Base-by-base conservation (phyloP, 1,140 invertebrate genomes). In the Steinernema khuongi region DNA sequence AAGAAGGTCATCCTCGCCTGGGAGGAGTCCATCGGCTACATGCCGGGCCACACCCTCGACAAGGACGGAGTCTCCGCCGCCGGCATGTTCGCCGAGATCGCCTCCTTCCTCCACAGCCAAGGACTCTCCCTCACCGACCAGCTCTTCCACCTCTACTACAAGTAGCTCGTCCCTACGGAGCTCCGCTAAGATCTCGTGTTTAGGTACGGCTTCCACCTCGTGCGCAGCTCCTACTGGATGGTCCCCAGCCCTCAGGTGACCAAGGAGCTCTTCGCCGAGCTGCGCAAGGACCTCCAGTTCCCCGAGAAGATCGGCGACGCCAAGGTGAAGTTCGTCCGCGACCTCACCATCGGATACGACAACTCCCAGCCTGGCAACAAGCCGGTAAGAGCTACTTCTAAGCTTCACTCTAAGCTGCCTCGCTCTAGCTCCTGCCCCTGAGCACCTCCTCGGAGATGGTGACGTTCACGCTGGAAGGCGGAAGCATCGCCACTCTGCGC, bases 31-130 rank as follows among this genome's bases (percentile, higher is more conserved):
- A 90, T 90, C 70, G 88, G 88, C 82, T 99, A 93, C 85, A 98
- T 99, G 95, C 92, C 92, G 84, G 89, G 89, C 0, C 87, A 86
- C 26, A 92, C 97, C 0, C 87, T 95, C 1, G 96, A 99, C 83
- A 99, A 99, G 85, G 96, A 99, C 88, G 96, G 96, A 0, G 89
- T 99, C 14, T 91, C 90, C 44, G 94, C 94, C 0, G 92, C 91
- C 0, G 89, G 90, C 1, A 89, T 92, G 30, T 83, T 89, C 31
- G 91, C 92, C 1, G 92, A 95, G 80, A 87, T 97, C 86, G 90
- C 90, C 2, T 89, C 90, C 2, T 91, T 91, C 83, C 87, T 98
- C 4, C 87, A 71, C n/a, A 77, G 76, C 26, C 84, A 91, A 67
- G 88, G 89, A 0, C 86, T 90, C 18, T 91, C 90, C 0, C 86